phyloP scores from a whole-genome alignment of 37 sponge, comb jelly and placozoan species.

The Hexactinellida sp. region DNA sequence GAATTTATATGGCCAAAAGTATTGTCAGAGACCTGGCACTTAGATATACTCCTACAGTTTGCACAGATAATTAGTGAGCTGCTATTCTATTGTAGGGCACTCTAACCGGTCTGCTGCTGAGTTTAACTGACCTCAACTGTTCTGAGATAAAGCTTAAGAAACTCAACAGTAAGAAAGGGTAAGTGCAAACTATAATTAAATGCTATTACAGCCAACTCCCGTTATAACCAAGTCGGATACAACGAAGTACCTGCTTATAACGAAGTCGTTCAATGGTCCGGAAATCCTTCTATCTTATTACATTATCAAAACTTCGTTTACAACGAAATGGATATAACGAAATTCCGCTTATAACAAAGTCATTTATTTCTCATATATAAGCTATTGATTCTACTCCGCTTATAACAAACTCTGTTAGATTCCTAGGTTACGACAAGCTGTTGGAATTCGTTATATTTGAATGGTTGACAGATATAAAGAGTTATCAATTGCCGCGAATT shows the following conservation, averaged over 20 bases:
- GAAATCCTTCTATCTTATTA: too few species aligned
- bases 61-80: too few species aligned
- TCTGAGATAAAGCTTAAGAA: slow-evolving; percentile 70
- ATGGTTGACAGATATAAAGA: slow-evolving; percentile 58
- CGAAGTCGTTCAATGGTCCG: too few species aligned
- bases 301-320: too few species aligned
- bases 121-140: slow-evolving; percentile 69
- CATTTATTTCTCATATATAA: background rate
- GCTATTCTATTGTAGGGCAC: slow-evolving; percentile 31
- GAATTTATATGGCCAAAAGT: too few species aligned
- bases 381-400: background rate
- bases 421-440: slow-evolving; percentile 68
- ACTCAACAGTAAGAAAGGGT: slow-evolving; percentile 62
- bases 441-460: slow-evolving; percentile 36
- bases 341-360: too few species aligned
- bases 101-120: slow-evolving; percentile 61
- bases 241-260: too few species aligned
- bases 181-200: background rate
- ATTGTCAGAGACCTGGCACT: too few species aligned
- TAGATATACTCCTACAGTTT: background rate
- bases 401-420: slow-evolving; percentile 15
- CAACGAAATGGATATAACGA: too few species aligned
- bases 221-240: too few species aligned
- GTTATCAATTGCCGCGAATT: slow-evolving; percentile 62
- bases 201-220: background rate